Conservation (phyloP, 2,113 vertebrate species). For the Heterocephalus glaber region DNA sequence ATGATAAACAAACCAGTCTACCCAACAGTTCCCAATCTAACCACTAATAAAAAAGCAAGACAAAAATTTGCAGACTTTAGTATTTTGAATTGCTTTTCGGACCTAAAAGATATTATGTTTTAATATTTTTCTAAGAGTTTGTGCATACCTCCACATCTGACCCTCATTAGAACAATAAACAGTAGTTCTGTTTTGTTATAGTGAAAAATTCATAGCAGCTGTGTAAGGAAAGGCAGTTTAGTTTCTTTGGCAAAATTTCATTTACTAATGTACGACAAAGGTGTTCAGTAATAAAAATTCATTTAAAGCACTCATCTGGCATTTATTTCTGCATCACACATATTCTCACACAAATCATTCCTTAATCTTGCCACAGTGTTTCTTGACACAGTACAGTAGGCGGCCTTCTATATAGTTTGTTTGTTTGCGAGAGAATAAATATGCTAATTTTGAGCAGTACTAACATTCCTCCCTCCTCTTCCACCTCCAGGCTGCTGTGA, state of each 20-base stretch:
- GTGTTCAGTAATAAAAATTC: neutral
- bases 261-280: neutral
- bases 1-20: neutral
- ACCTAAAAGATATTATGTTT: neutral
- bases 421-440: neutral
- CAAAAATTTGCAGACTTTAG: neutral
- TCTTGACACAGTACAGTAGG: neutral
- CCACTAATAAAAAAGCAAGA: constrained; percentile 5
- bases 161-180: constrained; percentile 1
- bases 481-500: neutral
- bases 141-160: neutral
- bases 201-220: constrained; percentile 13
- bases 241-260: neutral
- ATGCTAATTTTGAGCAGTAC: neutral
- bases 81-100: neutral
- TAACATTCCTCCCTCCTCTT: accelerated
- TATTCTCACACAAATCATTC: neutral
- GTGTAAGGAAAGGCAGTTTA: neutral
- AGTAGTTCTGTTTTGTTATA: neutral
- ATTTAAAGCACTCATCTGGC: neutral
- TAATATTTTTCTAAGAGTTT: constrained; percentile 42
- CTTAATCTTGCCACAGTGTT: neutral
- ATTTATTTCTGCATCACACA: neutral
- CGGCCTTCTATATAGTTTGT: neutral
- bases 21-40: neutral